Conservation (phyloP, 1,140 invertebrate species). For the Drosophila jambulina region DNA sequence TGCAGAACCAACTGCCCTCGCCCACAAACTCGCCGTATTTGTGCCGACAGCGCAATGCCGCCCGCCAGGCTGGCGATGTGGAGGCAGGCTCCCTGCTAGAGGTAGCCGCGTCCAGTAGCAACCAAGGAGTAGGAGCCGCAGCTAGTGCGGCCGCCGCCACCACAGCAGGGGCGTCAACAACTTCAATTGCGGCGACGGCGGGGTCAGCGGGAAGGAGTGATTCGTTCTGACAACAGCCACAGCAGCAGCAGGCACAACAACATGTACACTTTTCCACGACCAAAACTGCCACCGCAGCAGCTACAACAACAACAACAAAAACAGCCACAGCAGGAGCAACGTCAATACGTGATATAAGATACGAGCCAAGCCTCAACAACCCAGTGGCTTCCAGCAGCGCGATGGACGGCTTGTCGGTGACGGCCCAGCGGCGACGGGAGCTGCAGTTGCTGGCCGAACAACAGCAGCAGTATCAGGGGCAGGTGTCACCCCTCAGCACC, state of each 20-base stretch:
- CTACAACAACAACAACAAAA: slow-evolving; percentile 27
- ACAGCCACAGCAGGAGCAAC: slow-evolving; percentile 24
- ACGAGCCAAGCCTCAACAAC: slow-evolving; percentile 58
- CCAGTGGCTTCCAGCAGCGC: slow-evolving; percentile 63
- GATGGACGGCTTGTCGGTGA: slow-evolving; percentile 56
- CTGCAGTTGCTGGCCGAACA: slow-evolving; percentile 71
- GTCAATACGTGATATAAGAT: slow-evolving; percentile 73
- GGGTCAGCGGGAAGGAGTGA: slow-evolving; percentile 67
- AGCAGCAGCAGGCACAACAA: slow-evolving; percentile 56
- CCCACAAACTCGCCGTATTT: slow-evolving; percentile 92
- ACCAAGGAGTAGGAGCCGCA: slow-evolving; percentile 24
- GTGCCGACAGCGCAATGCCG: slow-evolving; percentile 90
- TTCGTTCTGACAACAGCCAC: slow-evolving; percentile 78
- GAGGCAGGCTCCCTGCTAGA: slow-evolving; percentile 82
- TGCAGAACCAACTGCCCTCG: slow-evolving; percentile 89
- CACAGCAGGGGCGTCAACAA: slow-evolving; percentile 11
- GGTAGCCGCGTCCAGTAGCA: slow-evolving; percentile 35
- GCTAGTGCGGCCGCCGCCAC: slow-evolving; percentile 6
- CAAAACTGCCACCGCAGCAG: slow-evolving; percentile 41
- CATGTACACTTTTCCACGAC: slow-evolving; percentile 66
- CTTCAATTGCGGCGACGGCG: slow-evolving; percentile 34
- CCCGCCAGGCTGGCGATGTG: slow-evolving; percentile 82
- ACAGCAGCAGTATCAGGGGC: slow-evolving; percentile 61
- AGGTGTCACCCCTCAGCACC: slow-evolving; percentile 60
- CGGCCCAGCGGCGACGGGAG: slow-evolving; percentile 72